Evolutionary conservation across 1,140 invertebrate species (phyloP).

Genomic region (Plodia interpunctella): DNA sequence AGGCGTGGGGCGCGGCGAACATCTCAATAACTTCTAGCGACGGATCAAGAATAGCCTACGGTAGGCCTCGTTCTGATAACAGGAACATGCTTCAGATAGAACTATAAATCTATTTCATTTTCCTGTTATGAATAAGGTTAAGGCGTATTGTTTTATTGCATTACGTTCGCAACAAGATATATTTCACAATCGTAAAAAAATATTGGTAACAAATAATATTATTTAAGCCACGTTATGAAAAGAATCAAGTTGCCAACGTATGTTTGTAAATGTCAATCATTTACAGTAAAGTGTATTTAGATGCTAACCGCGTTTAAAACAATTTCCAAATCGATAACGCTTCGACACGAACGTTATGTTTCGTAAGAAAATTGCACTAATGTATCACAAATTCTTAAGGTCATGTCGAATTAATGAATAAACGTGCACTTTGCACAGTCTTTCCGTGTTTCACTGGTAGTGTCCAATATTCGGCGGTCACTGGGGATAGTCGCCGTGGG

Average conservation of each 20-base stretch:
- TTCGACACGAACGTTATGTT: constrained; percentile 5
- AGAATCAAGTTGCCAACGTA: too few relatives aligned
- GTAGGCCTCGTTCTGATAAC: neutral
- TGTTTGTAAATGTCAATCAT: neutral
- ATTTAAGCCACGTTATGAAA: too few relatives aligned
- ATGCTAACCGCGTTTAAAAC: neutral
- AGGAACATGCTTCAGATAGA: neutral
- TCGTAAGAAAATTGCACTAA: constrained; percentile 59
- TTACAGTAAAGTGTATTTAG: neutral
- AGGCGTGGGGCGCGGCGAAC: constrained; percentile 28
- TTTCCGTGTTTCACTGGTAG: constrained; percentile 4
- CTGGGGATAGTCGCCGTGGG: constrained; percentile 46
- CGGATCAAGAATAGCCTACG: neutral
- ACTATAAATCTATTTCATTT: too few relatives aligned
- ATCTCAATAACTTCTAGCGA: neutral
- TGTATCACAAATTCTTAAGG: constrained; percentile 59
- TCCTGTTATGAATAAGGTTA: too few relatives aligned
- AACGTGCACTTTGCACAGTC: constrained; percentile 14
- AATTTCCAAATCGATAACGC: constrained; percentile 7
- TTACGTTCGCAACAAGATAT: too few relatives aligned
- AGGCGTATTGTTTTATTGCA: too few relatives aligned
- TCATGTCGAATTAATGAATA: constrained; percentile 23
- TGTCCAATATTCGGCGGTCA: constrained; percentile 23
- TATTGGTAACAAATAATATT: too few relatives aligned
- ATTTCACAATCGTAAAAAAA: too few relatives aligned